Conservation (phyloP, 2,113 vertebrate genomes). For the Hydropotes inermis region DNA sequence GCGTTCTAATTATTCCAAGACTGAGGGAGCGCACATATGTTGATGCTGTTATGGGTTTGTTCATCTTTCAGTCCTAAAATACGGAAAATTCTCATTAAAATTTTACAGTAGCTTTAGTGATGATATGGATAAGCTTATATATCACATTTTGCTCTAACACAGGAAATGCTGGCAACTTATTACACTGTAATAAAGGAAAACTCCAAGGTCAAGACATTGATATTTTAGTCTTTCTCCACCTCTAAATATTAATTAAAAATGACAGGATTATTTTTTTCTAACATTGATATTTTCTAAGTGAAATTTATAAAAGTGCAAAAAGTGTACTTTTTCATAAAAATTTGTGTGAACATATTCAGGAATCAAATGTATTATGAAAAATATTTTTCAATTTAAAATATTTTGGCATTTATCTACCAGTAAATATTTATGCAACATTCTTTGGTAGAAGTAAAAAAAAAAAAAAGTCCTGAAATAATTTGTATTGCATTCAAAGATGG, state of each 20-base stretch:
- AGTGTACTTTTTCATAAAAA: not conserved
- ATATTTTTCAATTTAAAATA: not conserved
- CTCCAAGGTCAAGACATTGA: not conserved
- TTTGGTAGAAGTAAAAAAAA: not conserved
- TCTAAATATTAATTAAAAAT: not conserved
- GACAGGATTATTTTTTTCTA: not conserved
- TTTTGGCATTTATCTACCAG: not conserved
- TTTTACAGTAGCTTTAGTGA: not conserved
- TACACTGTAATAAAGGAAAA: not conserved
- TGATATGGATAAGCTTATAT: not conserved
- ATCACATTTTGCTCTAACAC: not conserved
- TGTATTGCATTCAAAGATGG: not conserved
- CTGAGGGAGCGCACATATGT: conserved; percentile 87
- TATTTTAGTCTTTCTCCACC: not conserved
- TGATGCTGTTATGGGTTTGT: conserved; percentile 79
- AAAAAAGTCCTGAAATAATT: not conserved
- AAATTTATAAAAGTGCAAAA: conserved; percentile 5
- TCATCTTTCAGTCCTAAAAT: conserved; percentile 81
- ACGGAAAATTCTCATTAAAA: conserved; percentile 25
- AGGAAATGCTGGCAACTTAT: not conserved
- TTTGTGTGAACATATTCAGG: not conserved
- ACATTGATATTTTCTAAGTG: conserved; percentile 1
- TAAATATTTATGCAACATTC: not conserved
- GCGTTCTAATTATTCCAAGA: conserved; percentile 79
- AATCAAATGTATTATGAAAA: not conserved